Percentiles rank a stretch among this genome's conserved stretches.
phyloP scores from a whole-genome alignment of 2,888 invertebrate genomes.

The Luperina nickerlii region DNA sequence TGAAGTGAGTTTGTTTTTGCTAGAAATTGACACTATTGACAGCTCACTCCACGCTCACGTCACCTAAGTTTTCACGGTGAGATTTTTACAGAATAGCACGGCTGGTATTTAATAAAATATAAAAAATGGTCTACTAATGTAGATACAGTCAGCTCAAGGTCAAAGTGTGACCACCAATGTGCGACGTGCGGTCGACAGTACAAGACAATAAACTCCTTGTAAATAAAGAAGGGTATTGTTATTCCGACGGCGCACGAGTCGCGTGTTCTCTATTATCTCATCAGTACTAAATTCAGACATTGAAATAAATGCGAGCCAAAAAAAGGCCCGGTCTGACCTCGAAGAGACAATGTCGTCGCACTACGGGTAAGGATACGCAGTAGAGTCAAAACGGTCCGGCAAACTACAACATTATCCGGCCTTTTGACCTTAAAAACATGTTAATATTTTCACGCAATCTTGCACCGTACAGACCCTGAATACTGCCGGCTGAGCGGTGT shows the following conservation, averaged over 20 bases:
- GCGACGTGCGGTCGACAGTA: not conserved
- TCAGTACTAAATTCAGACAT: conserved; percentile 46
- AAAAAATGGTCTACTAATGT: not conserved
- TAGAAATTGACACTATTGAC: too few relatives aligned
- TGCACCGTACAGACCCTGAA: conserved; percentile 33
- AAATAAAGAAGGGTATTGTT: conserved; percentile 11
- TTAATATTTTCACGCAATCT: conserved; percentile 57
- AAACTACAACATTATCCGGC: conserved; percentile 36
- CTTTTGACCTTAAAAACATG: conserved; percentile 48
- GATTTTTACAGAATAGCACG: too few relatives aligned
- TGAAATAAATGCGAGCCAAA: conserved; percentile 47
- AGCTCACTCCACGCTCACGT: too few relatives aligned
- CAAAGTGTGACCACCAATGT: too few relatives aligned
- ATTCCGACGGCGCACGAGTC: not conserved
- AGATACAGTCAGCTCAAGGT: not conserved
- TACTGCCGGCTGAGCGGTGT: conserved; percentile 36
- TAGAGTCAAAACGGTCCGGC: conserved; percentile 32
- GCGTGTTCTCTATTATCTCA: conserved; percentile 30
- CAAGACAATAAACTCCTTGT: not conserved
- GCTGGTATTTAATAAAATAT: not conserved
- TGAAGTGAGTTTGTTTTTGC: too few relatives aligned
- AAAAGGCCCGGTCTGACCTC: conserved; percentile 34
- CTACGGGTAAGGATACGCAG: conserved; percentile 12
- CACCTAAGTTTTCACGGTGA: too few relatives aligned
- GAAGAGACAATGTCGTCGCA: conserved; percentile 25